Base-by-base conservation (phyloP, 2,888 invertebrate genomes). In the Eudasyphora cyanicolor region DNA sequence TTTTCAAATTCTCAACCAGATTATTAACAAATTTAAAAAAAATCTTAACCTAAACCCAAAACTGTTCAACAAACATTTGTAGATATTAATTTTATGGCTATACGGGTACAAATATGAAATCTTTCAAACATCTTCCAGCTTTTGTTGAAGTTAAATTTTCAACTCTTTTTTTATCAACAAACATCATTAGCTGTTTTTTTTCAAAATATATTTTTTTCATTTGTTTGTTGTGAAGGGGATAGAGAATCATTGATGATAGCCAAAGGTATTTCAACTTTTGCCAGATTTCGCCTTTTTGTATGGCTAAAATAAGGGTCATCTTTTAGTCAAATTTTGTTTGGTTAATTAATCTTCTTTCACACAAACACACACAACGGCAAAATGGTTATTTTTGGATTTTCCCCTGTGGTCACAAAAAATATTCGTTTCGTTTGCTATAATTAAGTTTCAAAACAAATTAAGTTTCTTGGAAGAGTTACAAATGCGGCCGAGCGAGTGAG, bases 401-500 rank as follows among this genome's bases (percentile, higher is more conserved):
- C 38, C 38, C n/a, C n/a, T n/a, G n/a, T n/a, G n/a, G n/a, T n/a
- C n/a, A n/a, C n/a, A n/a, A n/a, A n/a, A n/a, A n/a, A n/a, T n/a
- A n/a, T n/a, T n/a, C n/a, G n/a, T n/a, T n/a, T n/a, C n/a, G n/a
- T n/a, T n/a, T 70, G 49, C 19, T 8, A 51, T 71, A 71, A 71
- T 71, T 71, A 54, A 45, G 38, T 54, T 24, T 54, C 14, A 71
- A n/a, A 71, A 71, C 71, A 54, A 38, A 71, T 57, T 54, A 57
- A 32, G 19, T 51, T 51, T 54, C 12, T 45, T 67, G 7, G 45
- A 45, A 45, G 45, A 45, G 3, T 45, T 14, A 6, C 45, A n/a
- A n/a, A n/a, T 38, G 6, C 12, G 32, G 32, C 32, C 32, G 4
- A 8, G 32, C 32, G 5, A 32, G 32, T 8, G 8, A 32, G 32